Percentiles rank a stretch among this genome's conserved stretches.
Evolutionary conservation across 2,797 vertebrate genomes (phyloP).

Genomic region (Crenuchus spilurus): DNA sequence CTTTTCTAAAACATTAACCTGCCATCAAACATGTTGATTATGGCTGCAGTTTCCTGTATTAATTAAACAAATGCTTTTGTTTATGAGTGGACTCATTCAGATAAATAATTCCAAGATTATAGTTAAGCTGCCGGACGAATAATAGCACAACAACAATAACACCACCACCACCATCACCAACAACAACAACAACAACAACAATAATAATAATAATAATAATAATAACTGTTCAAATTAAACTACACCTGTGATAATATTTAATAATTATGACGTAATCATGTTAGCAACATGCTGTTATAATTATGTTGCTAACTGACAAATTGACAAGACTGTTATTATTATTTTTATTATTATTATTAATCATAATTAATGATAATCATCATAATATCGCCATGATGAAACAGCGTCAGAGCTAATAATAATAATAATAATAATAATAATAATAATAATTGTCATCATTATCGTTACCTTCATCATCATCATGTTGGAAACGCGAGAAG

Average conservation of each 20-base stretch:
- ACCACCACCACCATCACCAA: not conserved
- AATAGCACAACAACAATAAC: not conserved
- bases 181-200: not conserved
- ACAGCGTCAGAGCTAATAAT: too few relatives aligned
- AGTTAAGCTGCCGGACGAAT: not conserved
- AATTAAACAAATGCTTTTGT: not conserved
- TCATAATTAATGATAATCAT: too few relatives aligned
- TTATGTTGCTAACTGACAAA: too few relatives aligned
- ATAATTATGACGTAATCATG: constrained; percentile 12
- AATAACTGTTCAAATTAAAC: not conserved
- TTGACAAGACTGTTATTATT: too few relatives aligned
- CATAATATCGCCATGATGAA: too few relatives aligned
- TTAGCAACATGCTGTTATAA: too few relatives aligned
- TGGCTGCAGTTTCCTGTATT: not conserved
- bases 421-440: constrained; percentile 4
- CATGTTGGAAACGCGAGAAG: too few relatives aligned
- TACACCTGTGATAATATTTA: not conserved
- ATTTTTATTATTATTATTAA: too few relatives aligned
- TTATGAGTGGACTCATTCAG: not conserved
- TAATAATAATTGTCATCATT: not conserved
- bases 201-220: constrained; percentile 9
- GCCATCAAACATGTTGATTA: not conserved
- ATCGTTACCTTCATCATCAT: too few relatives aligned
- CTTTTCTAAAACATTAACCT: too few relatives aligned
- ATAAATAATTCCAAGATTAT: not conserved